phyloP scores from a whole-genome alignment of 2,797 vertebrate species.

The Channallabes apus region DNA sequence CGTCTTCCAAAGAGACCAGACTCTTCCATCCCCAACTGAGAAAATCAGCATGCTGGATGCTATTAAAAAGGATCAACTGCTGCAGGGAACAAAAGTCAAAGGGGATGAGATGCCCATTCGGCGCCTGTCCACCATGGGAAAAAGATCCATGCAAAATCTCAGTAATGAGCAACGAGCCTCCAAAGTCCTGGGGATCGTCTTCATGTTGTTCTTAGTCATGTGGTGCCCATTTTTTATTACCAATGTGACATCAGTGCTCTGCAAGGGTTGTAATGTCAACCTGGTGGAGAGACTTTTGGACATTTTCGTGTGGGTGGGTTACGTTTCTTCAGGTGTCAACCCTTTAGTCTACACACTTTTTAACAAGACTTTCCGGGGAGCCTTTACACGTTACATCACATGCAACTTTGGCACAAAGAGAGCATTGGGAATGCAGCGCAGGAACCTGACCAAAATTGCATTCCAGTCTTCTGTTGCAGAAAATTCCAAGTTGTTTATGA shows the following conservation, averaged over 20 bases:
- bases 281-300: constrained; percentile 87
- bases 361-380: constrained; percentile 94
- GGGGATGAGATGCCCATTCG: constrained; percentile 71
- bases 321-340: constrained; percentile 95
- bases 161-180: constrained; percentile 96
- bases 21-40: constrained; percentile 70
- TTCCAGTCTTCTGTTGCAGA: constrained; percentile 84
- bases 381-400: constrained; percentile 91
- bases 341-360: constrained; percentile 96
- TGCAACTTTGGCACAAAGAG: constrained; percentile 80
- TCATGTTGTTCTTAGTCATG: constrained; percentile 95
- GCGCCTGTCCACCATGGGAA: constrained; percentile 85
- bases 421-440: constrained; percentile 66
- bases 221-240: constrained; percentile 99
- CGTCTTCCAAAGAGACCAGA: constrained; percentile 81
- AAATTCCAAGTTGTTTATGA: constrained; percentile 90
- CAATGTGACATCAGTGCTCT: constrained; percentile 89
- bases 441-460: constrained; percentile 76
- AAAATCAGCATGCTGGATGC: constrained; percentile 76
- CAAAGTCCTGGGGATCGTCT: constrained; percentile 95
- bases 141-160: constrained; percentile 92
- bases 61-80: constrained; percentile 67
- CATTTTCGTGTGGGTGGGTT: constrained; percentile 97
- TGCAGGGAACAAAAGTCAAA: constrained; percentile 36
- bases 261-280: constrained; percentile 78